Evolutionary conservation across 2,797 vertebrate genomes (phyloP), one percentile per base, ranked within the genome.

Genomic region (Mallotus villosus): DNA sequence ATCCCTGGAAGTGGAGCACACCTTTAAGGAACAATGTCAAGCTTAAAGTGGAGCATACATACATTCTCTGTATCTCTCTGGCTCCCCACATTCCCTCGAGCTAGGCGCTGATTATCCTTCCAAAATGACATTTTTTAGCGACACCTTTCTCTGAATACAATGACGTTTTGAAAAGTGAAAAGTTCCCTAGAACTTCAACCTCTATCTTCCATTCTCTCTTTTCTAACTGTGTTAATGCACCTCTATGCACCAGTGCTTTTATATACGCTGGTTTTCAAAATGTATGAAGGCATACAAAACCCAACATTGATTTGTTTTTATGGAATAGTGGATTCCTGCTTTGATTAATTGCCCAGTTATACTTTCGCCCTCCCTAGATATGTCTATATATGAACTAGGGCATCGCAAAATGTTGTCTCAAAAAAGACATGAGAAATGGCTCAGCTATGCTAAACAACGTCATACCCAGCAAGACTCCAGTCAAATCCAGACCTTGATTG

Each of bases 301-400:
- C 77, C 77, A 84, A 82, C 76, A 85, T 74, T 86, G 80, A 85
- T 86, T 88, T 80, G 74, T 65, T 63, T 85, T 85, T 78, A 85
- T 82, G 87, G 79, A 81, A 84, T 85, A 84, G 73, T 63, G 70
- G 76, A 14, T 14, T 12, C 41, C 41, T 46, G 41, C 41, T 14
- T 2, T 46, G 41, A 46, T 46, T 46, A 46, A 46, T 46, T 46
- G 41, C 41, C 41, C 41, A 46, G 14, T 46, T 46, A 14, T 14
- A 46, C 41, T 1, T 46, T 46, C 11, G 2, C 9, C 41, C 41
- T 46, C 41, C 12, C 41, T 46, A 46, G 9, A 46, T 37, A 27
- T 58, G 3, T 14, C 27, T n/a, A 2, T 37, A 60, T n/a, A 16
- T 34, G 24, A 70, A 34, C 7, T 5, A 60, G 58, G 51, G 24